Percentiles rank a stretch among this genome's conserved stretches.
Evolutionary conservation across 2,888 invertebrate species (phyloP).

Genomic region (Spisula solida): DNA sequence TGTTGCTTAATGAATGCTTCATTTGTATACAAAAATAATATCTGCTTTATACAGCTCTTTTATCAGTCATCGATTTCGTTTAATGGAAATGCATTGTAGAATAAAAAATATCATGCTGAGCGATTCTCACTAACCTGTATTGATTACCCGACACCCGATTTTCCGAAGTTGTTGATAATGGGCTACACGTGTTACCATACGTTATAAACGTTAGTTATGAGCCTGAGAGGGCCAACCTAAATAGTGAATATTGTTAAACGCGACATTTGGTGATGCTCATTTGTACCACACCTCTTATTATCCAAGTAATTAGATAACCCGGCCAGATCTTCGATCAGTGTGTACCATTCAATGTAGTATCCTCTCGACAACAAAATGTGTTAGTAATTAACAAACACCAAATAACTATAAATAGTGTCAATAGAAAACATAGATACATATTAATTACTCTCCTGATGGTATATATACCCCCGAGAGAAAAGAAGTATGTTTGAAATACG

Average conservation of each 20-base stretch:
- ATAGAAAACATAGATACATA: no score
- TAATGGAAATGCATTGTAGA: slow-evolving; percentile 49
- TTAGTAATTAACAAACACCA: no score
- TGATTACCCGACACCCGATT: slow-evolving; percentile 48
- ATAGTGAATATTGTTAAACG: background rate
- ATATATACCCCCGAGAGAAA: no score
- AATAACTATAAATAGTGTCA: no score
- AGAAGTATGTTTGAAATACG: no score
- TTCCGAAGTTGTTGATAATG: background rate
- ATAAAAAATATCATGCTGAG: slow-evolving; percentile 35
- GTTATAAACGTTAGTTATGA: background rate
- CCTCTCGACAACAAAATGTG: no score
- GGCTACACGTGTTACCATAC: background rate
- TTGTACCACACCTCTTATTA: background rate
- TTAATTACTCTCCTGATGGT: no score
- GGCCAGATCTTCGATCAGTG: no score
- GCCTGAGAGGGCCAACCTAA: background rate
- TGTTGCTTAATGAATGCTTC: slow-evolving; percentile 28
- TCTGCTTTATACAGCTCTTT: slow-evolving; percentile 40
- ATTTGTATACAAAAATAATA: slow-evolving; percentile 36
- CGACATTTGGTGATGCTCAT: slow-evolving; percentile 16
- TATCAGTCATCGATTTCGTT: slow-evolving; percentile 43
- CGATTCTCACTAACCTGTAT: slow-evolving; percentile 44
- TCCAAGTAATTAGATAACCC: background rate
- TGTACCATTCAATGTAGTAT: no score